These are phyloP conservation scores for Dysmachus trigonus DNA, from an alignment of 2,888 invertebrate genomes.

Conservation along the genomic window DNA sequence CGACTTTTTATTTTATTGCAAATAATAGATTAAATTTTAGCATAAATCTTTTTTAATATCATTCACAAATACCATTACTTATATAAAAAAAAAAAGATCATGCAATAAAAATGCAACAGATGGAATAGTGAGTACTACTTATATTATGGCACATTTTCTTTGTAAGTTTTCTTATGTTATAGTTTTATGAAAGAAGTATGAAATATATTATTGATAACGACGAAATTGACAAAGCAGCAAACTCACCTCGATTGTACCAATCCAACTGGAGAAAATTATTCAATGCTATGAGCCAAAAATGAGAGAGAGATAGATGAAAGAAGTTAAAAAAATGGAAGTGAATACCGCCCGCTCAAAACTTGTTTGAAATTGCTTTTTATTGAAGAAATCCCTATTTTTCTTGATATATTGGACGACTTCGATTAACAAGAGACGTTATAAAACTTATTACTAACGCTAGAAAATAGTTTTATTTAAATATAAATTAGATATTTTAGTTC, in stretches of 20 bases:
- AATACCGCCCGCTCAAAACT: constrained; percentile 27
- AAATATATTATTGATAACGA: constrained; percentile 16
- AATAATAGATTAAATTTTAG: constrained; percentile 20
- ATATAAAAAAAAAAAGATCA: background rate
- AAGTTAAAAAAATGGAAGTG: background rate
- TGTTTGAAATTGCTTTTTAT: constrained; percentile 1
- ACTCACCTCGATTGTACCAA: background rate
- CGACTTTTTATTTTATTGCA: constrained; percentile 13
- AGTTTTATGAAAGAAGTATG: constrained; percentile 12
- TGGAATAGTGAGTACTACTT: constrained; percentile 24
- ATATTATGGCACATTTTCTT: constrained; percentile 46
- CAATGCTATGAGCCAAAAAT: constrained; percentile 32
- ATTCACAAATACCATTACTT: constrained; percentile 6
- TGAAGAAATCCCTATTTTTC: constrained; percentile 17
- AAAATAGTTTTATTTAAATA: constrained; percentile 43
- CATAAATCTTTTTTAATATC: constrained; percentile 2
- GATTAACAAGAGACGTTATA: constrained; percentile 22
- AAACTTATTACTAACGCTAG: constrained; percentile 33
- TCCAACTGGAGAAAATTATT: constrained; percentile 5
- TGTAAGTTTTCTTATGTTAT: constrained; percentile 38
- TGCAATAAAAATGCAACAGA: constrained; percentile 16
- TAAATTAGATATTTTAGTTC: constrained; percentile 47
- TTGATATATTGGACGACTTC: constrained; percentile 27
- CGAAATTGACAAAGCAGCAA: constrained; percentile 4
- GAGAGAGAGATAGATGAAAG: background rate